Percentiles rank a stretch among this genome's conserved stretches.
These are phyloP conservation scores for Callionymus lyra DNA, from an alignment of 2,113 vertebrate genomes.

Conservation along the genomic window DNA sequence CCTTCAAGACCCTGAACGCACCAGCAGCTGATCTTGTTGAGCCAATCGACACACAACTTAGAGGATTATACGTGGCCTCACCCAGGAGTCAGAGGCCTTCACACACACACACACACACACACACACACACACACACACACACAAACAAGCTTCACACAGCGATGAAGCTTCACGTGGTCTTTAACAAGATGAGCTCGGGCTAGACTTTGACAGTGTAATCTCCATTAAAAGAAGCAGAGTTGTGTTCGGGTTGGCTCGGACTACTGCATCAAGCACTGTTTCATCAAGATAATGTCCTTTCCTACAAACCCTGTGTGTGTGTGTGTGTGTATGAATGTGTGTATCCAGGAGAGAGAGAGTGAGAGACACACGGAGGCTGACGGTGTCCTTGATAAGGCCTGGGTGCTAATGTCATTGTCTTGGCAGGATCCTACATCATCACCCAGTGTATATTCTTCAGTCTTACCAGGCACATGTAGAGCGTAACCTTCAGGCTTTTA, in stretches of 20 bases:
- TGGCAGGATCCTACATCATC: conserved; percentile 34
- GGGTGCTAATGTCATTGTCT: conserved; percentile 48
- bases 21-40: no score
- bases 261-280: conserved; percentile 42
- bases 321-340: not conserved
- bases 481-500: conserved; percentile 1
- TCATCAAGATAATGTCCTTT: conserved; percentile 66
- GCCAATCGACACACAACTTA: no score
- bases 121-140: conserved; percentile 15
- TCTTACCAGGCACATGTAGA: conserved; percentile 6
- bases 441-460: conserved; percentile 11
- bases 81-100: no score
- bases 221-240: conserved; percentile 57
- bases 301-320: conserved; percentile 13
- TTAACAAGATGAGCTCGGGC: conserved; percentile 49
- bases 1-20: no score
- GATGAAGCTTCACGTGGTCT: conserved; percentile 23
- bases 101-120: no score
- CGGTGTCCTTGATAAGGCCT: conserved; percentile 46
- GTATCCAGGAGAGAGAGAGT: conserved; percentile 2
- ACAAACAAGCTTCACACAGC: conserved; percentile 14
- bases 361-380: conserved; percentile 23
- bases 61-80: no score
- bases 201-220: conserved; percentile 55
- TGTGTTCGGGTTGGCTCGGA: conserved; percentile 50